phyloP scores from a whole-genome alignment of 30 jellyfish, hydroid and myxozoan species.

The Aurelia coerulea region DNA sequence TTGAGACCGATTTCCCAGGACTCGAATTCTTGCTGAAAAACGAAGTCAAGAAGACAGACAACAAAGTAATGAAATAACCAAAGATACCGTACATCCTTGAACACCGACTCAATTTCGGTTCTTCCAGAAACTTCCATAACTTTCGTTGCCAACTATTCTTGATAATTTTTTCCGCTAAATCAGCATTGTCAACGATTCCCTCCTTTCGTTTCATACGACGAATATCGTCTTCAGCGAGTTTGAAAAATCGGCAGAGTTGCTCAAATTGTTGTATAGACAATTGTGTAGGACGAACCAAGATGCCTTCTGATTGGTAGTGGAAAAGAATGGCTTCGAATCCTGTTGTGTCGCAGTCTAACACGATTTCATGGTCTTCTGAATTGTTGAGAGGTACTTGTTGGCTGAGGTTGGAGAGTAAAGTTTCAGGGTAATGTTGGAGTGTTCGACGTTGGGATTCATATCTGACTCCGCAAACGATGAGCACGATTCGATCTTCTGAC shows the following conservation, averaged over 20 bases:
- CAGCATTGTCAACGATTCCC: constrained; percentile 10
- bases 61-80: no score
- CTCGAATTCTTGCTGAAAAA: no score
- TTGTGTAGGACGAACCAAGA: constrained; percentile 41
- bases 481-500: constrained; percentile 19
- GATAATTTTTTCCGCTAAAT: no score
- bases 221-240: constrained; percentile 39
- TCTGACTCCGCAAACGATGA: constrained; percentile 49
- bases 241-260: constrained; percentile 56
- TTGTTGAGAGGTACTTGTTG: background rate
- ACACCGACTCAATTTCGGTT: no score
- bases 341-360: constrained; percentile 36
- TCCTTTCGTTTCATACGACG: constrained; percentile 42
- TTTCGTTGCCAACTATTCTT: no score
- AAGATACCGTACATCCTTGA: no score
- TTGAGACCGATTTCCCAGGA: no score
- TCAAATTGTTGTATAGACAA: constrained; percentile 18
- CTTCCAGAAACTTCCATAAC: no score
- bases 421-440: constrained; percentile 50
- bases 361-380: background rate
- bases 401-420: constrained; percentile 30
- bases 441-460: constrained; percentile 64
- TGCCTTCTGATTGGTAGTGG: constrained; percentile 49
- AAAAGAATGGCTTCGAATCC: constrained; percentile 76
- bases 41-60: no score